Base-by-base conservation (phyloP, 2,113 vertebrate genomes). In the Mixornis gularis region DNA sequence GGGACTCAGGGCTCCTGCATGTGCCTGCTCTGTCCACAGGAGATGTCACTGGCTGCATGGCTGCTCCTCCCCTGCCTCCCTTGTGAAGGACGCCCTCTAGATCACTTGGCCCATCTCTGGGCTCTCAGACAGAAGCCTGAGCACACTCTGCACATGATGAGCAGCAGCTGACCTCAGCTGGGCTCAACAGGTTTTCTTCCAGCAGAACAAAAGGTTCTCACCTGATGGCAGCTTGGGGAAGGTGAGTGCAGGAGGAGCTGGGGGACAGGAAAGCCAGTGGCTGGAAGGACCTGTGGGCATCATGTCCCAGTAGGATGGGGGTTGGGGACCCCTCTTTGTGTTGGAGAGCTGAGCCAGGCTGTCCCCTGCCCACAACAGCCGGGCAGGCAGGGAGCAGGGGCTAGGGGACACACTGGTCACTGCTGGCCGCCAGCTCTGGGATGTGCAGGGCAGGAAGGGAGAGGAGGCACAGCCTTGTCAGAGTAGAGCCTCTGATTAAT, bases 401-500 rank as follows among this genome's bases (percentile, higher is more conserved):
- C 43, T 48, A 24, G 13, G 34, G 52, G 26, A 44, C n/a, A 9
- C 19, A 2, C 10, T 21, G 36, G 27, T 46, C 5, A 2, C 46
- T 70, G 49, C 36, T 2, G 5, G 46, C 51, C 1, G 0, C 43
- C 27, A 58, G 51, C 27, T 29, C 44, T 55, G 53, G 38, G 38
- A 53, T 40, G 27, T 40, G 65, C n/a, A 26, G 52, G 46, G 73
- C 1, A 2, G 59, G 34, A 68, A 71, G 48, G 12, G 40, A 83
- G 20, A 56, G 40, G 72, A 59, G 32, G 72, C 52, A 80, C 56
- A 22, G 6, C n/a, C 49, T 66, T 10, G 14, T 77, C 79, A 90
- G 80, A 56, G 26, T 34, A 52, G 66, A 85, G 62, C 15, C 53
- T 68, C 53, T 87, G 89, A 90, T 94, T 95, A 90, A 95, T 93